phyloP scores from a whole-genome alignment of 2,888 invertebrate species.

The Tenthredo notha region DNA sequence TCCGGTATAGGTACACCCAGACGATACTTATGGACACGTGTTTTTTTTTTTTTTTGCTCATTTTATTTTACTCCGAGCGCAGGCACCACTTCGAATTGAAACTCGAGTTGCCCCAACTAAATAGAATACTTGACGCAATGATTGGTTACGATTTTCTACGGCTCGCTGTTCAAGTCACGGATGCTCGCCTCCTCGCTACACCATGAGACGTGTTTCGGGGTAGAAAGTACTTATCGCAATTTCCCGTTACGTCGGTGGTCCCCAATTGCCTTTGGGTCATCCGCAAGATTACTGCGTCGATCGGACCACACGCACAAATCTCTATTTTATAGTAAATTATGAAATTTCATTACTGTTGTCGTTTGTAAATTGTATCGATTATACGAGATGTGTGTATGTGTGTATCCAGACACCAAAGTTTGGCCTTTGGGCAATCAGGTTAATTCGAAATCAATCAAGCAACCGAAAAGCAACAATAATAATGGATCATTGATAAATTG shows the following conservation, averaged over 20 bases:
- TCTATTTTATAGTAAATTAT: background rate
- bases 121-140: constrained; percentile 50
- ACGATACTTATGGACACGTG: background rate
- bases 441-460: constrained; percentile 48
- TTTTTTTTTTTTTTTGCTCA: constrained; percentile 13
- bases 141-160: constrained; percentile 43
- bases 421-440: background rate
- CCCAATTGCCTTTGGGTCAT: constrained; percentile 10
- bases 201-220: background rate
- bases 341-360: background rate
- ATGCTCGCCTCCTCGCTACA: constrained; percentile 6
- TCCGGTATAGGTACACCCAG: background rate
- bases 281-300: background rate
- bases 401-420: background rate
- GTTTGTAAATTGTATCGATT: background rate
- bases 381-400: background rate
- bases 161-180: constrained; percentile 19
- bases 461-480: constrained; percentile 45
- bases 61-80: background rate
- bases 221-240: background rate
- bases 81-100: constrained; percentile 33
- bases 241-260: constrained; percentile 33
- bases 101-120: constrained; percentile 42
- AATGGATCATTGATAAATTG: constrained; percentile 54
- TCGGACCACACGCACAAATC: background rate